These are phyloP conservation scores for Alectoris magna DNA, from an alignment of 2,797 vertebrate genomes.

Conservation along the genomic window DNA sequence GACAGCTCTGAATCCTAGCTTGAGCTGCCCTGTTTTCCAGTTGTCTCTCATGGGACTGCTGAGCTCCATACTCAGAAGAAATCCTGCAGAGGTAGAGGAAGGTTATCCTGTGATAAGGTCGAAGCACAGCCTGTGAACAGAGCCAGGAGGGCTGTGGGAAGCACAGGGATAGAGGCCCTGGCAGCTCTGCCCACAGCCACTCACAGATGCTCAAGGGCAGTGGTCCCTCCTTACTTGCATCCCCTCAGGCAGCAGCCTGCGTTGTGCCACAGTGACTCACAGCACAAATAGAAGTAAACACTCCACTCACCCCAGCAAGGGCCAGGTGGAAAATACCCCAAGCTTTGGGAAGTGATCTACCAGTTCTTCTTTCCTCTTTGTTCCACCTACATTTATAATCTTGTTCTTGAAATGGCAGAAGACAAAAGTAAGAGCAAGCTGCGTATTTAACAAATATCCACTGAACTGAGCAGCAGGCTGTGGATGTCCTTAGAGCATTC, in stretches of 20 bases:
- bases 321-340: background rate
- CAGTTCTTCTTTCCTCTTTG: background rate
- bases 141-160: background rate
- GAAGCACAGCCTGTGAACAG: rapidly evolving
- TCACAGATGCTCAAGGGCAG: background rate
- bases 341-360: background rate
- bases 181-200: background rate
- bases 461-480: background rate
- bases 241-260: background rate
- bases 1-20: background rate
- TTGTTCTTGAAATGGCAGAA: background rate
- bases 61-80: background rate
- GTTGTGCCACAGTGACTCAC: background rate
- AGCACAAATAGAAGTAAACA: background rate
- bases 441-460: background rate
- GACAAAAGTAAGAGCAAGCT: background rate
- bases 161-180: background rate
- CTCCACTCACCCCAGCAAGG: background rate
- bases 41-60: background rate
- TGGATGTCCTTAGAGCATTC: conserved; percentile 9
- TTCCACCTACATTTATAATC: background rate
- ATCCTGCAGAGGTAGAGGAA: background rate
- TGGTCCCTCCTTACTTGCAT: background rate
- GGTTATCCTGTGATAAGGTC: background rate
- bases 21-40: background rate